Evolutionary conservation across 2,113 vertebrate species (phyloP).

Genomic region (Leptodactylus fuscus): DNA sequence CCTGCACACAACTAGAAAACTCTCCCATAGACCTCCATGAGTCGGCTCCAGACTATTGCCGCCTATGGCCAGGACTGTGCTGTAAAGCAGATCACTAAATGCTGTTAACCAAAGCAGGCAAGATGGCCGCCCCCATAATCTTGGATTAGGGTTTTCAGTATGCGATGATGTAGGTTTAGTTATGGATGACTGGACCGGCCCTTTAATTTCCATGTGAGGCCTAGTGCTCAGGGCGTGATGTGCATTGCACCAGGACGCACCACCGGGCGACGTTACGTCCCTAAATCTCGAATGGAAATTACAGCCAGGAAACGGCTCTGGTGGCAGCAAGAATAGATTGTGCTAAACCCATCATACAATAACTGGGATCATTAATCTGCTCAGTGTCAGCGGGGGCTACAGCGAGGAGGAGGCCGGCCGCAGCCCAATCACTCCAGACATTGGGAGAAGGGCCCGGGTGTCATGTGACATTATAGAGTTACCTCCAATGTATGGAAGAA

Average conservation of each 20-base stretch:
- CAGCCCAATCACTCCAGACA: not conserved
- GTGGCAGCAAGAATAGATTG: not conserved
- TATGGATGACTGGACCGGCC: too few relatives aligned
- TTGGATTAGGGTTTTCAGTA: too few relatives aligned
- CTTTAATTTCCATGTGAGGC: not conserved
- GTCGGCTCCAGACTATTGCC: too few relatives aligned
- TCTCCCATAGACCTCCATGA: too few relatives aligned
- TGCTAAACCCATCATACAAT: constrained; percentile 55
- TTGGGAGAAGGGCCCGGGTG: constrained; percentile 3
- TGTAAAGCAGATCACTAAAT: too few relatives aligned
- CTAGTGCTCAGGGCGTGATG: not conserved
- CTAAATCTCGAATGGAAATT: not conserved
- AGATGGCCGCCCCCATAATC: too few relatives aligned
- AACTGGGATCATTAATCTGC: constrained; percentile 36
- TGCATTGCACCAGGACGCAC: not conserved
- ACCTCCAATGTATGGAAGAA: constrained; percentile 23
- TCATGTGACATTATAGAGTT: constrained; percentile 54
- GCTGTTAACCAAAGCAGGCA: too few relatives aligned
- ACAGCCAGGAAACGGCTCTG: not conserved
- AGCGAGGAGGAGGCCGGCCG: not conserved
- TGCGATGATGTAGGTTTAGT: too few relatives aligned
- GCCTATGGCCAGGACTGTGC: too few relatives aligned
- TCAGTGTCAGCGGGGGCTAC: constrained; percentile 33
- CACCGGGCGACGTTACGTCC: not conserved
- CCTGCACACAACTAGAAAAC: too few relatives aligned